phyloP scores from a whole-genome alignment of 2,113 vertebrate genomes.

The Halichoerus grypus region DNA sequence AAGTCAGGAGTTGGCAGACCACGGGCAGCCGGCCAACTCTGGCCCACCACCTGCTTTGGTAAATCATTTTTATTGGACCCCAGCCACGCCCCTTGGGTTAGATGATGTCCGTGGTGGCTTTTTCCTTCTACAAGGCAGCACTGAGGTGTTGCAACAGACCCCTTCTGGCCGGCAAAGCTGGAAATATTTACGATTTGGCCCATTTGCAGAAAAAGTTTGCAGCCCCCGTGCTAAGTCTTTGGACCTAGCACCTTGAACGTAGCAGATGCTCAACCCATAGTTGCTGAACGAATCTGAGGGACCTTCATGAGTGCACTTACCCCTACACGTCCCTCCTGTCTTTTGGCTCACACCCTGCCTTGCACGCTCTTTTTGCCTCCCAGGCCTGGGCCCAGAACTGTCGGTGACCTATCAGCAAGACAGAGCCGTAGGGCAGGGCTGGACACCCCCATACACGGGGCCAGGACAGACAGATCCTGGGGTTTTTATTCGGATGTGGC shows the following conservation, averaged over 20 bases:
- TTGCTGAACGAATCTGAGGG: not conserved
- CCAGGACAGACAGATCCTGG: not conserved
- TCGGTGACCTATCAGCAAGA: not conserved
- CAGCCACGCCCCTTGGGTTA: not conserved
- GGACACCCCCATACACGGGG: too few relatives aligned
- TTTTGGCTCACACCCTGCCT: not conserved
- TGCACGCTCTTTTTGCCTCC: not conserved
- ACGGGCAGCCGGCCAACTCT: not conserved
- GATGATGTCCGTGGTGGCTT: not conserved
- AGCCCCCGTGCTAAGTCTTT: not conserved
- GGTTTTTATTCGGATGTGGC: not conserved
- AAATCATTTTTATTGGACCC: not conserved
- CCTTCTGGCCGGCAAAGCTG: not conserved
- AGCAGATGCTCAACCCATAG: not conserved
- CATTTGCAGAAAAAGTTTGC: not conserved
- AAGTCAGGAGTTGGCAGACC: not conserved
- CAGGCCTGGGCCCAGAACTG: not conserved
- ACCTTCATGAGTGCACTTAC: not conserved
- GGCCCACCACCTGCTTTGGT: not conserved
- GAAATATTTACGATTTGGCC: not conserved
- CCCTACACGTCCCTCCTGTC: rapidly evolving
- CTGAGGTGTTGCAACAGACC: not conserved
- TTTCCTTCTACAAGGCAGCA: not conserved
- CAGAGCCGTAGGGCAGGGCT: not conserved
- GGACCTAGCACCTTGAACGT: not conserved